Conservation (phyloP, 2,888 invertebrate genomes). For the Psococerastis gibbosa region DNA sequence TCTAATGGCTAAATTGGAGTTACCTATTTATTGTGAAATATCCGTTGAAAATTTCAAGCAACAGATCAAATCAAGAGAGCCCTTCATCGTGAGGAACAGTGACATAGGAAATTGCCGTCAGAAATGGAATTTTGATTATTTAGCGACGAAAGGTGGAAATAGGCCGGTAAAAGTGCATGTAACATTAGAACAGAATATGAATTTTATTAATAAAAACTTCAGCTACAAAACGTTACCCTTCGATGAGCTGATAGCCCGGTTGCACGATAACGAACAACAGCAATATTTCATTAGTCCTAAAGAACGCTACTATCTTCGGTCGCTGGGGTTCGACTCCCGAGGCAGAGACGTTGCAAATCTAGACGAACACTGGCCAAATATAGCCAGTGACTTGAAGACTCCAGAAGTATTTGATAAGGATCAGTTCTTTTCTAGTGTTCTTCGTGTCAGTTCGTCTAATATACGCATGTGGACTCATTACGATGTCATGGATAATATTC, state of each 20-base stretch:
- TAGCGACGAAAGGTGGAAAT: constrained; percentile 23
- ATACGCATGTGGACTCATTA: constrained; percentile 36
- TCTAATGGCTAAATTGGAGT: too few relatives aligned
- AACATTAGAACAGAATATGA: constrained; percentile 25
- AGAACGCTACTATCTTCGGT: constrained; percentile 23
- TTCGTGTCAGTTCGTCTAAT: constrained; percentile 29
- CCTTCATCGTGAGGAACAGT: constrained; percentile 26
- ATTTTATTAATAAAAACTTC: constrained; percentile 33
- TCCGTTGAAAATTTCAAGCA: constrained; percentile 10
- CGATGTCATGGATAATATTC: constrained; percentile 35
- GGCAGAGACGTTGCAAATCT: constrained; percentile 30
- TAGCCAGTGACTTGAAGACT: constrained; percentile 27
- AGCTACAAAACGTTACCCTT: constrained; percentile 29
- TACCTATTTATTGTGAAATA: not conserved
- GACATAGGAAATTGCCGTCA: constrained; percentile 27
- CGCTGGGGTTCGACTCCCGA: constrained; percentile 30
- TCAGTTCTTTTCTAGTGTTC: constrained; percentile 31
- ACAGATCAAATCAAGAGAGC: constrained; percentile 19
- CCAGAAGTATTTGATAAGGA: constrained; percentile 26
- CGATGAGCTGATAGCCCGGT: constrained; percentile 25
- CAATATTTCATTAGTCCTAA: constrained; percentile 23
- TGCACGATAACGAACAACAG: constrained; percentile 21
- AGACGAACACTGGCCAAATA: constrained; percentile 27
- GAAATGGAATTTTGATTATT: constrained; percentile 29
- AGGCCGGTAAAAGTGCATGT: constrained; percentile 30